A percentile compares a stretch with the other conserved stretches of the same genome.
These are phyloP conservation scores for Aphodius sticticus DNA, from an alignment of 2,888 invertebrate species.

Conservation along the genomic window DNA sequence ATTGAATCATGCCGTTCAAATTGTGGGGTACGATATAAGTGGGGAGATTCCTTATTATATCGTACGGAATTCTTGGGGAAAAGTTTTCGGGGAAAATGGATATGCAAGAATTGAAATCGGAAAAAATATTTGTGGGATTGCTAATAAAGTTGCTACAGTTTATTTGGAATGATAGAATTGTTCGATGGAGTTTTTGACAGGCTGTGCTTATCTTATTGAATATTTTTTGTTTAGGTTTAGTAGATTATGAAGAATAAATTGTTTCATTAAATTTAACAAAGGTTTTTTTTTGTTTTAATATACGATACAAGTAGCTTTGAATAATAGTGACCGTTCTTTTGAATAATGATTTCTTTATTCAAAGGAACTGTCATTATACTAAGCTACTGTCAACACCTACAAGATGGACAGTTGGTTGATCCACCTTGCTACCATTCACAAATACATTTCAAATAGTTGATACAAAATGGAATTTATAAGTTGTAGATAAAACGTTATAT, in stretches of 20 bases:
- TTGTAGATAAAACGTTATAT: too few species aligned
- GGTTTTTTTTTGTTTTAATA: neutral
- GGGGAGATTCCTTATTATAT: slow-evolving; percentile 81
- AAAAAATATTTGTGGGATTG: slow-evolving; percentile 79
- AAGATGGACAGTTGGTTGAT: too few species aligned
- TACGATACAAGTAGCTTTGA: too few species aligned
- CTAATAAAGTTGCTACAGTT: slow-evolving; percentile 66
- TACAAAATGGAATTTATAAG: too few species aligned
- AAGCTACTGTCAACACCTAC: too few species aligned
- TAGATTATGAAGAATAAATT: neutral
- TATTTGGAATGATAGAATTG: neutral
- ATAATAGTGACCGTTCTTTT: too few species aligned
- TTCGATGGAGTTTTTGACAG: neutral
- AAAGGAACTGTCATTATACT: too few species aligned
- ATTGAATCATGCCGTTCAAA: slow-evolving; percentile 84
- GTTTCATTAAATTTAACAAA: neutral
- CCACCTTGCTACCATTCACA: too few species aligned
- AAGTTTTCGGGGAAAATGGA: slow-evolving; percentile 76
- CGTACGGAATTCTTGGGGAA: slow-evolving; percentile 86
- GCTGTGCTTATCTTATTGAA: neutral
- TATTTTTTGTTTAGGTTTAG: neutral
- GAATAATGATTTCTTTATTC: too few species aligned
- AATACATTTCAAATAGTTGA: too few species aligned
- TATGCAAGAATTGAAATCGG: slow-evolving; percentile 81
- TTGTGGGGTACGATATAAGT: slow-evolving; percentile 83